phyloP scores from a whole-genome alignment of 2,888 invertebrate genomes.

The Deilephila porcellus region DNA sequence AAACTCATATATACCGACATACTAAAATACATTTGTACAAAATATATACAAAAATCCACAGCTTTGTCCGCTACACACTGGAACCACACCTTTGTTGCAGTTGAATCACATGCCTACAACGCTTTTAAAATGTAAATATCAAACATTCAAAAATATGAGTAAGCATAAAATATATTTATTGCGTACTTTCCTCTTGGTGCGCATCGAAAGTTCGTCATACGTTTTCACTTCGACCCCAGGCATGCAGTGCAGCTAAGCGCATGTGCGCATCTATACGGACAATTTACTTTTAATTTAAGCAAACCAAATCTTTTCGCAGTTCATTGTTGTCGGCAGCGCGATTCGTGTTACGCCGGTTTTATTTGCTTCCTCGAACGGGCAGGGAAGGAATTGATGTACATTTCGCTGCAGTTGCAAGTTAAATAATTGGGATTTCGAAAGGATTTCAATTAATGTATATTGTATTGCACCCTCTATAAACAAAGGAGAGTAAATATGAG shows the following conservation, averaged over 20 bases:
- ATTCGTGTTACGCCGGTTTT: conserved; percentile 51
- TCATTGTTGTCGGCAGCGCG: conserved; percentile 56
- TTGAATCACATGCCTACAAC: conserved; percentile 4
- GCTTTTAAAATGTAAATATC: not conserved
- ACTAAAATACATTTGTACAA: not conserved
- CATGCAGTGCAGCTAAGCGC: conserved; percentile 36
- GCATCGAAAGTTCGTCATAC: conserved; percentile 37
- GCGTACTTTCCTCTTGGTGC: conserved; percentile 28
- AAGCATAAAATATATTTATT: conserved; percentile 39
- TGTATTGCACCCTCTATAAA: not conserved
- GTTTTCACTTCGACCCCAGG: conserved; percentile 42
- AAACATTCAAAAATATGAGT: not conserved
- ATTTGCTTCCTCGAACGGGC: conserved; percentile 62
- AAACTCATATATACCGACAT: not conserved
- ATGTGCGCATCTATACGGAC: conserved; percentile 48
- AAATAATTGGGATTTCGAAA: conserved; percentile 48
- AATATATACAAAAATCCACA: not conserved
- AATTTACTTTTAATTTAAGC: conserved; percentile 74
- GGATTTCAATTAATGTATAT: not conserved
- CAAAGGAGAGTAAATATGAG: not conserved
- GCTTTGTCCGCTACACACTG: not conserved
- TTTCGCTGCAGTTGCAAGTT: conserved; percentile 57
- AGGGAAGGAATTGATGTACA: conserved; percentile 56
- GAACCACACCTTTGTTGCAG: not conserved
- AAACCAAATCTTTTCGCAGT: conserved; percentile 58